phyloP scores from a whole-genome alignment of 2,888 invertebrate genomes.

The Catocala sponsa region DNA sequence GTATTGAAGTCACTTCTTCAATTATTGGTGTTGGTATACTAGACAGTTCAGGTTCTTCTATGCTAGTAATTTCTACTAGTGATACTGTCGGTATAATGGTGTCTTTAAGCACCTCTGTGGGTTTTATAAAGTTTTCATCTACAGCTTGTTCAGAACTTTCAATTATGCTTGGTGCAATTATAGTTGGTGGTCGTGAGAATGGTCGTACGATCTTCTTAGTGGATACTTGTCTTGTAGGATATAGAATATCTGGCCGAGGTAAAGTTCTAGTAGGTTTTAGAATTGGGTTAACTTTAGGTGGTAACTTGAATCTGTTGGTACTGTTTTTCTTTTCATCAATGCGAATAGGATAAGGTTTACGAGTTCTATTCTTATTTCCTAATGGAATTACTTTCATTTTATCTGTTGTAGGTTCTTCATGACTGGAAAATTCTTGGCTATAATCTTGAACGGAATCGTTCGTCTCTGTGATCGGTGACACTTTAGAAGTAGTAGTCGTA shows the following conservation, averaged over 20 bases:
- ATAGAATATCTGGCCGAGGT: slow-evolving; percentile 70
- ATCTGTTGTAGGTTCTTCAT: slow-evolving; percentile 68
- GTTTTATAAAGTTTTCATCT: slow-evolving; percentile 74
- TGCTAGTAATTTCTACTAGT: slow-evolving; percentile 53
- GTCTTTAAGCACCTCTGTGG: slow-evolving; percentile 74
- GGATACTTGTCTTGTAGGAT: slow-evolving; percentile 71
- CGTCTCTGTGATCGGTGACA: slow-evolving; percentile 50
- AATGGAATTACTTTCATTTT: slow-evolving; percentile 68
- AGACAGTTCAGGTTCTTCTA: slow-evolving; percentile 55
- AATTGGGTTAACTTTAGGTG: slow-evolving; percentile 62
- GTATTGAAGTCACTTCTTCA: slow-evolving; percentile 58
- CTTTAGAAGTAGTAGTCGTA: slow-evolving; percentile 45
- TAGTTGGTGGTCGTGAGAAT: slow-evolving; percentile 57
- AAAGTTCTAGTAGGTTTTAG: slow-evolving; percentile 75
- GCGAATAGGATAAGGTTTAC: slow-evolving; percentile 77
- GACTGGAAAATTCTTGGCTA: slow-evolving; percentile 61
- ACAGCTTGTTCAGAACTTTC: slow-evolving; percentile 80
- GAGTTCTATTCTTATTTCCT: slow-evolving; percentile 71
- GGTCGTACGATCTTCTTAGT: slow-evolving; percentile 73
- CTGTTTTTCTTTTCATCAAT: slow-evolving; percentile 69
- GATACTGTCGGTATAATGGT: slow-evolving; percentile 54
- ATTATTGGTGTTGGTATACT: slow-evolving; percentile 61
- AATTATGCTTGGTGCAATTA: slow-evolving; percentile 66
- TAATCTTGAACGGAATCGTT: slow-evolving; percentile 59
- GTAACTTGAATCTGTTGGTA: slow-evolving; percentile 67